Conservation (phyloP, 2,797 vertebrate species). For the Pygocentrus nattereri region DNA sequence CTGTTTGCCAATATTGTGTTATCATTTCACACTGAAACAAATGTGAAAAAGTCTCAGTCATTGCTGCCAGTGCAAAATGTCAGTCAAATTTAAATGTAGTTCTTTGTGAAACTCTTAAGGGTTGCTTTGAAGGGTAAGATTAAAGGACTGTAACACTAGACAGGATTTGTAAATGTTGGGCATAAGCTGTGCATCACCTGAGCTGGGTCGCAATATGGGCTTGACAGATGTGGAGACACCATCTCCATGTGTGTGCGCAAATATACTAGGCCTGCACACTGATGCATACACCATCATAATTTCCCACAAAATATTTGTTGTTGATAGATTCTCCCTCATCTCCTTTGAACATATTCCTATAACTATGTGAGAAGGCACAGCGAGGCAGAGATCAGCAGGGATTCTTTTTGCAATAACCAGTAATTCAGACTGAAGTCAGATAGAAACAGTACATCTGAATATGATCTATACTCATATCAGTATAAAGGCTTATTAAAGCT, state of each 20-base stretch:
- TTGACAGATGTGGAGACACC: conserved; percentile 61
- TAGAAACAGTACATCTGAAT: not conserved
- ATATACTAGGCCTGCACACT: conserved; percentile 1
- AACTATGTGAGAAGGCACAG: not conserved
- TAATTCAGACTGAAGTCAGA: not conserved
- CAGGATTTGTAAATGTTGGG: not conserved
- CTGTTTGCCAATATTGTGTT: not conserved
- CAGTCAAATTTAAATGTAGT: too few species aligned
- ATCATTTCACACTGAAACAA: too few species aligned
- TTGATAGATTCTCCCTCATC: not conserved
- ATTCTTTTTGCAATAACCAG: not conserved
- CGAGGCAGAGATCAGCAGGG: not conserved
- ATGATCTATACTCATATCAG: not conserved
- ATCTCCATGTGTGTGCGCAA: not conserved
- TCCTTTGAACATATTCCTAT: not conserved
- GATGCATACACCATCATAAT: conserved; percentile 16
- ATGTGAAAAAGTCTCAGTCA: too few species aligned
- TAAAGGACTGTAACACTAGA: not conserved
- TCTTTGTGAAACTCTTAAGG: too few species aligned
- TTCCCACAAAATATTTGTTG: not conserved
- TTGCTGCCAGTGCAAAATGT: too few species aligned
- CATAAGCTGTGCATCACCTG: not conserved
- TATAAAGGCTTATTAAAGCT: not conserved
- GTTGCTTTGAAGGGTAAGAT: not conserved
- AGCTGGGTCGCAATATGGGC: conserved; percentile 40